Base-by-base conservation (phyloP, 1,140 invertebrate genomes). In the Chelonus insularis region DNA sequence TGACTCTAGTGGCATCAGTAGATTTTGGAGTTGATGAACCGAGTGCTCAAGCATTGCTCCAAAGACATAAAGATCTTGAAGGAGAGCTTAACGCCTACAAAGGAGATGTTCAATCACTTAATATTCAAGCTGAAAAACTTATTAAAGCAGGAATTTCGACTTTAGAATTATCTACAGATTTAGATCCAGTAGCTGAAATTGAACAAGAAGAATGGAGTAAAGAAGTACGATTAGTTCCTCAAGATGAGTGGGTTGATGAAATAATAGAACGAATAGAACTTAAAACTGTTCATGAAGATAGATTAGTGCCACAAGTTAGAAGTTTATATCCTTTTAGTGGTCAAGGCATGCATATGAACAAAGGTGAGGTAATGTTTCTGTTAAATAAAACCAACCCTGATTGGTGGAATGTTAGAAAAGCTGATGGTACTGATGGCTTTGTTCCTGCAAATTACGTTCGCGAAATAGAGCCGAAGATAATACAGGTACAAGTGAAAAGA, bases 401-500 rank as follows among this genome's bases (percentile, higher is more conserved):
- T 78, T 99, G 97, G 97, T 99, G 97, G 97, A 94, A 93, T 69
- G 92, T 98, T 3, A 84, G 95, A 9, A 97, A 96, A 82, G 86
- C 87, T 0, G 94, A 95, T 72, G 92, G 95, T 0, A 86, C 88
- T 0, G 96, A 98, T 72, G 97, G 97, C 8, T 99, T 98, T 81
- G 96, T 98, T 1, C 97, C 97, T 0, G 95, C 96, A 0, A 98
- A 98, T 79, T 99, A 99, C 80, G 94, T 99, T 0, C 87, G 90
- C 21, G 94, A 98, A 79, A 88, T 97, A 43, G 95, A 96, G 65
- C 92, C 94, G 0, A 91, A 95, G 70, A 86, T 94, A 1, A 88
- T 89, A 16, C 86, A 91, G 77, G 91, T 95, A 20, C 88, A 93
- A 73, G 90, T 94, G 0, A 87, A 90, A 41, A 89, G 90, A 63